These are phyloP conservation scores for Drosophila watanabei DNA, from an alignment of 1,140 invertebrate genomes.

Conservation along the genomic window DNA sequence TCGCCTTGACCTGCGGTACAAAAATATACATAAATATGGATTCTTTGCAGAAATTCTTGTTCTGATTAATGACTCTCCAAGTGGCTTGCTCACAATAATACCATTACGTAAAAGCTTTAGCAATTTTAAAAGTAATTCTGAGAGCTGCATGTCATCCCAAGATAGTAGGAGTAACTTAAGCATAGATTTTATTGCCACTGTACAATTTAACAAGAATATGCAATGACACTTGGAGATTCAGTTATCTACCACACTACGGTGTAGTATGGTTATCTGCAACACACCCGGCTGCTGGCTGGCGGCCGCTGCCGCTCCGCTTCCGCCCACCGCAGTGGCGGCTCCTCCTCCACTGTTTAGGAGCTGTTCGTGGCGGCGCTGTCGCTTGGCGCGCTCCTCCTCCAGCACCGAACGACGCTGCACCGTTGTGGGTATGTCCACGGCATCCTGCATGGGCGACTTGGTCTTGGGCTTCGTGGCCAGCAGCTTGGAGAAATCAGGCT, in stretches of 20 bases:
- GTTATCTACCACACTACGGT: slow-evolving; percentile 17
- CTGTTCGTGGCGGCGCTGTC: slow-evolving; percentile 77
- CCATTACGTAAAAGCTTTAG: too few species aligned
- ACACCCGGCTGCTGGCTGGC: slow-evolving; percentile 54
- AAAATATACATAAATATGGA: neutral
- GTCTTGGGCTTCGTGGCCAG: slow-evolving; percentile 79
- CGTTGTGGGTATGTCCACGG: slow-evolving; percentile 71
- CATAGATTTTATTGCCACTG: slow-evolving; percentile 27
- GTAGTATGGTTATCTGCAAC: slow-evolving; percentile 66
- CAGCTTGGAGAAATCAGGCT: slow-evolving; percentile 82
- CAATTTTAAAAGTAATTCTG: neutral
- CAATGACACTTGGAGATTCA: slow-evolving; percentile 23
- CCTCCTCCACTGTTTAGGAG: slow-evolving; percentile 51
- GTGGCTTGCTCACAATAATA: slow-evolving; percentile 7
- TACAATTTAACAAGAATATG: slow-evolving; percentile 36
- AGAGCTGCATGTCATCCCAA: neutral
- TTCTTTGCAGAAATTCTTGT: neutral
- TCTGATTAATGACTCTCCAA: neutral
- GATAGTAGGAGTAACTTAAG: neutral
- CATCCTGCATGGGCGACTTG: slow-evolving; percentile 83
- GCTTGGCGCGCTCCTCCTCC: slow-evolving; percentile 80
- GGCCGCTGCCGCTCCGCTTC: slow-evolving; percentile 33
- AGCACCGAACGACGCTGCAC: slow-evolving; percentile 79
- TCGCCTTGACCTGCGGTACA: slow-evolving; percentile 68
- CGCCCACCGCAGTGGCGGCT: slow-evolving; percentile 8